These are phyloP conservation scores for Callyntrura guangdongensis DNA, from an alignment of 2,888 invertebrate genomes.

Conservation along the genomic window DNA sequence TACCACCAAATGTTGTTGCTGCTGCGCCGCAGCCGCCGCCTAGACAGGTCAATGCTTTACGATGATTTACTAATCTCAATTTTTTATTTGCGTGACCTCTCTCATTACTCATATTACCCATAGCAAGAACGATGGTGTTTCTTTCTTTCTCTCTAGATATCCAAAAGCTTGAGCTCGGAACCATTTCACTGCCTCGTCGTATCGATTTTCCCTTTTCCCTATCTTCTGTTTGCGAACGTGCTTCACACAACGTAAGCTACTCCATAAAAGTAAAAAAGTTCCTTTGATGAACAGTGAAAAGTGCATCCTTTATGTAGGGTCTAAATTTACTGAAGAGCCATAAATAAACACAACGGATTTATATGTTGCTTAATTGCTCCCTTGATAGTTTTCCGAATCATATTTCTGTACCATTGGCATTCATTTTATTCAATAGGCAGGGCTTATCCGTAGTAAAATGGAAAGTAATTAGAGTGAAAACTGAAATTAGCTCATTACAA, in stretches of 20 bases:
- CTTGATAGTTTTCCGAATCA: conserved; percentile 52
- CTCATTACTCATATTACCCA: conserved; percentile 53
- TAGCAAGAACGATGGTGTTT: background rate
- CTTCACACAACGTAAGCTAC: background rate
- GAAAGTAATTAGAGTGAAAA: too few species aligned
- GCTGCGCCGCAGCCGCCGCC: conserved; percentile 7
- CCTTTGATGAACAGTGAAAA: background rate
- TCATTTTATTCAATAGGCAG: too few species aligned
- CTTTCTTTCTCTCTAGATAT: conserved; percentile 41
- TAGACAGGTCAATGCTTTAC: conserved; percentile 54
- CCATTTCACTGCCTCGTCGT: conserved; percentile 37
- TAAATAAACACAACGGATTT: background rate
- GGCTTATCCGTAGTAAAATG: too few species aligned
- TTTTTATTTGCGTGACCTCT: conserved; percentile 57
- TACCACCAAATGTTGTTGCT: conserved; percentile 23
- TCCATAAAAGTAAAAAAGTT: background rate
- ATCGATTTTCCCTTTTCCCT: conserved; percentile 45
- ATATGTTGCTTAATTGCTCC: conserved; percentile 9
- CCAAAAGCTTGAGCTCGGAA: conserved; percentile 53
- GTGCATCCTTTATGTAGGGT: background rate
- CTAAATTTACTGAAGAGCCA: background rate
- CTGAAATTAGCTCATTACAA: too few species aligned
- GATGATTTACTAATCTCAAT: conserved; percentile 52
- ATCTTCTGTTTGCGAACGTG: conserved; percentile 22
- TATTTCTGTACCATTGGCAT: too few species aligned